Base-by-base conservation (phyloP, 35 echinoderm and acorn worm genomes). In the Lytechinus variegatus region DNA sequence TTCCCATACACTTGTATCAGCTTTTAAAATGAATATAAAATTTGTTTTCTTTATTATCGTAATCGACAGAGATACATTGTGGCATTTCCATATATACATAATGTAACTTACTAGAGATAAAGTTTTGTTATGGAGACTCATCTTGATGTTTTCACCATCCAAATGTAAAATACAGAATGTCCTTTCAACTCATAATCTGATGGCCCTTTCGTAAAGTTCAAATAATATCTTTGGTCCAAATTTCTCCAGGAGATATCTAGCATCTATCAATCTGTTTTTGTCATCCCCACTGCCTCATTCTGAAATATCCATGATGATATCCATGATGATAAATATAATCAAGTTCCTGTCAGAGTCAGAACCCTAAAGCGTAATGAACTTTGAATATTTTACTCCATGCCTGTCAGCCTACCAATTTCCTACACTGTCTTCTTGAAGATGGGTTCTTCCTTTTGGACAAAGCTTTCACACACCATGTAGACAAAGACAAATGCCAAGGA, bases 331-430 rank as follows among this genome's bases (percentile, higher is more conserved):
- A 16, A n/a, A 24, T 24, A 79, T 79, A 24, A 24, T 24, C 16
- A 24, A 79, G 66, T 79, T 79, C 66, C n/a, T 79, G 66, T 24
- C 19, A 24, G 10, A 12, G 66, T 79, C 66, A 24, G 66, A 16
- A 5, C 19, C 66, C 66, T 7, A 16, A 4, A 79, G 66, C 14
- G 5, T 4, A n/a, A 79, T n/a, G 19, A 79, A 79, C 66, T 79
- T 79, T 79, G 66, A 79, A 79, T 79, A 79, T n/a, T 79, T 24
- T n/a, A 79, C 14, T 79, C 66, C 66, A 79, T 79, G 66, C 66
- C 66, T 79, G 66, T 24, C 14, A 16, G 66, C 66, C 66, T 79
- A 79, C n/a, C n/a, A n/a, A 79, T 79, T 79, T 79, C 66, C 66
- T 79, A 19, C 19, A n/a, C 19, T 79, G 6, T 16, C 66, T 79